Percentiles rank a stretch among this genome's conserved stretches.
Conservation (phyloP, 2,888 invertebrate genomes). For the Troides helena region DNA sequence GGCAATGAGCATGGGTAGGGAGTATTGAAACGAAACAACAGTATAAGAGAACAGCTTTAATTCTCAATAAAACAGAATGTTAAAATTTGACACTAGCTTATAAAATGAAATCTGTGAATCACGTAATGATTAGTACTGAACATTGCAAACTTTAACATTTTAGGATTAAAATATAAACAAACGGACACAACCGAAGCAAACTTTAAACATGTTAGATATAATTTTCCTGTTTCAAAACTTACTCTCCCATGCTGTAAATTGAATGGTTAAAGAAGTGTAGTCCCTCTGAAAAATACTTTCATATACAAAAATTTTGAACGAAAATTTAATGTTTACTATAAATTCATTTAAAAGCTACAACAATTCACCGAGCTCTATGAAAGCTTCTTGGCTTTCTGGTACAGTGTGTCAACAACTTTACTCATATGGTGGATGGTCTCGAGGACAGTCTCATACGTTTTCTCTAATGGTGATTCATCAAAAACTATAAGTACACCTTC, state of each 20-base stretch:
- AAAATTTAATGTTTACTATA: slow-evolving; percentile 62
- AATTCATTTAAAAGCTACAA: slow-evolving; percentile 65
- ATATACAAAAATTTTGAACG: slow-evolving; percentile 65
- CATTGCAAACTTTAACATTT: slow-evolving; percentile 55
- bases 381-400: slow-evolving; percentile 99
- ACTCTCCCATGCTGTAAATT: slow-evolving; percentile 39
- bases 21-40: slow-evolving; percentile 56
- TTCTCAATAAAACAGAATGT: slow-evolving; percentile 78
- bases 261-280: slow-evolving; percentile 46
- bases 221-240: slow-evolving; percentile 23
- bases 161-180: slow-evolving; percentile 38
- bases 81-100: slow-evolving; percentile 77
- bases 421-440: slow-evolving; percentile 99
- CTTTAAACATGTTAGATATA: slow-evolving; percentile 14
- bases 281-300: slow-evolving; percentile 66
- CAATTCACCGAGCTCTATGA: slow-evolving; percentile 83
- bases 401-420: slow-evolving; percentile 99
- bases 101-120: slow-evolving; percentile 53
- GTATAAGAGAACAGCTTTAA: slow-evolving; percentile 71
- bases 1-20: slow-evolving; percentile 41
- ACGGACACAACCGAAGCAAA: slow-evolving; percentile 22
- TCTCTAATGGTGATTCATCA: slow-evolving; percentile 96
- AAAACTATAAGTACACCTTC: slow-evolving; percentile 98
- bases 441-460: slow-evolving; percentile 98
- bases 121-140: slow-evolving; percentile 59